Percentiles rank a stretch among this genome's conserved stretches.
Evolutionary conservation across 92 coral and sea anemone species (phyloP).

Genomic region (Porites rus): DNA sequence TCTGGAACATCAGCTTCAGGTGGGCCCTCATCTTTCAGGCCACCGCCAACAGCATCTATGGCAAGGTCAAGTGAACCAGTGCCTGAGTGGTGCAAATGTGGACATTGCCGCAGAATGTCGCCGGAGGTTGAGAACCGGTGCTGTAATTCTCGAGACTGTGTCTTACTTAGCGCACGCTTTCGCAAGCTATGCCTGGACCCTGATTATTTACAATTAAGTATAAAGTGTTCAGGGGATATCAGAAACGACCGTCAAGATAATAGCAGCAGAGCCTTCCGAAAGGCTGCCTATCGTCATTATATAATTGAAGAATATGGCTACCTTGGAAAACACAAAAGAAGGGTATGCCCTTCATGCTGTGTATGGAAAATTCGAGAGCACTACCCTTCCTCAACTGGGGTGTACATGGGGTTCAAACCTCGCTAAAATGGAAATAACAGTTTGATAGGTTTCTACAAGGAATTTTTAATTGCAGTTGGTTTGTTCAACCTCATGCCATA

Average conservation of each 20-base stretch:
- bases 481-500: no score
- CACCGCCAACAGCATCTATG: constrained; percentile 6
- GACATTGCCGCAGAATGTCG: constrained; percentile 47
- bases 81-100: constrained; percentile 70
- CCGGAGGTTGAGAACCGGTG: constrained; percentile 55
- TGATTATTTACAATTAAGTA: constrained; percentile 49
- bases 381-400: neutral
- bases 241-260: constrained; percentile 34
- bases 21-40: neutral
- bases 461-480: no score
- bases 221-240: constrained; percentile 29
- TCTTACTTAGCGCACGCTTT: constrained; percentile 29
- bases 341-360: constrained; percentile 18
- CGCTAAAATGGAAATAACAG: neutral
- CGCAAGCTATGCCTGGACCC: constrained; percentile 51
- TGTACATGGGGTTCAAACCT: neutral
- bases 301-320: constrained; percentile 32
- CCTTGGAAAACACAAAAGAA: constrained; percentile 26
- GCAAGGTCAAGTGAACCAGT: constrained; percentile 27
- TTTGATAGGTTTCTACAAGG: no score
- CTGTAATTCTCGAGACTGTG: constrained; percentile 49
- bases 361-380: constrained; percentile 5
- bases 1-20: neutral
- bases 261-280: constrained; percentile 27
- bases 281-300: constrained; percentile 40